Base-by-base conservation (phyloP, 2,113 vertebrate species). In the Podilymbus podiceps region DNA sequence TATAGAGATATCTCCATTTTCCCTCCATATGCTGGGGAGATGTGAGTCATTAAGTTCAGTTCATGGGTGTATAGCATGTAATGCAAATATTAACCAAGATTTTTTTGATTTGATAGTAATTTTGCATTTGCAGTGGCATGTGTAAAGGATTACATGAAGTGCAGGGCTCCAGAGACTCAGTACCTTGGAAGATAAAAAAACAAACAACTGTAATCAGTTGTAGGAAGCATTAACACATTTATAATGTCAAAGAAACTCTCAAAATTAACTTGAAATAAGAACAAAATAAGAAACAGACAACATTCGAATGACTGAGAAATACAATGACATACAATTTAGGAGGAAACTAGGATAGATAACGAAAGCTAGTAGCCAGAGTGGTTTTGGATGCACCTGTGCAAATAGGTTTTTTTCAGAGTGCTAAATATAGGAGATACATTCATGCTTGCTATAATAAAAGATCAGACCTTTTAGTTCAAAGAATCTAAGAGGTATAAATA, bases 371-470 rank as follows among this genome's bases (percentile, higher is more conserved):
- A 92, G 55, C 46, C 49, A 94, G 33, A 81, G 42, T 83, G 66
- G 0, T 69, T 90, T 73, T 79, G 59, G 55, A 89, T 76, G 84
- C 96, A 97, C 74, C 95, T 95, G 91, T 95, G 95, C 95, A 91
- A 92, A 76, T 52, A 62, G 7, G 7, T 2, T 73, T 95, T 84
- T 92, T 93, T 81, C 89, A 88, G 42, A 12, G 35, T 92, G 38
- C 89, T 96, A 97, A 97, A 95, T 91, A 97, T 91, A 97, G 96
- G 19, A 85, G 50, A 76, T 33, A 56, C 13, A 91, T 85, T 95
- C 84, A 92, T 59, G 9, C 50, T 46, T 79, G 83, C 63, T 84
- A 85, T 63, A 97, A 95, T 94, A 94, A 93, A 97, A 95, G 90
- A 92, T 60, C 69, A 93, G 94, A 89, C 73, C 86, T 92, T 94